Conservation (phyloP, 1,140 invertebrate genomes). For the Drosophila mojavensis region DNA sequence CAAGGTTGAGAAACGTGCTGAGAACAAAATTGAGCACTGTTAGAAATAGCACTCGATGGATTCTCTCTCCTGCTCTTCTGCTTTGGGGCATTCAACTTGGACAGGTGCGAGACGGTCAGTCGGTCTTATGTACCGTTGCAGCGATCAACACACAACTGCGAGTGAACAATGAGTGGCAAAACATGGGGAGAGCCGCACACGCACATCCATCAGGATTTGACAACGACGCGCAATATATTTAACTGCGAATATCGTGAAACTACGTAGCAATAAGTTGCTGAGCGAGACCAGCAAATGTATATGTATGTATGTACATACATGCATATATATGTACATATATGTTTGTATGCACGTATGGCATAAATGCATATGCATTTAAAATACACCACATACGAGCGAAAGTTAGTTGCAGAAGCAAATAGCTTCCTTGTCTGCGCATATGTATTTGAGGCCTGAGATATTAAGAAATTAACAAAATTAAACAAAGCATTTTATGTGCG, state of each 20-base stretch:
- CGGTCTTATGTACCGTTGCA: constrained; percentile 48
- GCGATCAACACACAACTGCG: constrained; percentile 59
- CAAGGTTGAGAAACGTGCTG: not conserved
- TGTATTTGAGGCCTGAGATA: not conserved
- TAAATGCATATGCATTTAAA: constrained; percentile 8
- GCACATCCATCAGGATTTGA: constrained; percentile 19
- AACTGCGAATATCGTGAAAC: constrained; percentile 9
- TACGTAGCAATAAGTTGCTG: constrained; percentile 8
- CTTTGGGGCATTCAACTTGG: constrained; percentile 65
- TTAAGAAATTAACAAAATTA: not conserved
- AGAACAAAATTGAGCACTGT: constrained; percentile 6
- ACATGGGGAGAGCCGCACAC: not conserved
- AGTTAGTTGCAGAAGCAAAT: not conserved
- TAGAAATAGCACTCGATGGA: not conserved
- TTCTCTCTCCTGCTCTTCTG: constrained; percentile 26
- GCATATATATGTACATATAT: not conserved
- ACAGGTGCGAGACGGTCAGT: constrained; percentile 56
- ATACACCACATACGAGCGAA: not conserved
- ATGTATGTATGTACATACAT: not conserved
- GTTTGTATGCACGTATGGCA: not conserved
- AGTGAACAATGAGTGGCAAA: constrained; percentile 10
- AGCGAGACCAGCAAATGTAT: constrained; percentile 4
- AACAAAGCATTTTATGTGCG: not conserved
- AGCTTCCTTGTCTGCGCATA: too few relatives aligned
- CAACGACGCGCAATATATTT: constrained; percentile 1